A percentile compares a stretch with the other conserved stretches of the same genome.
phyloP scores from a whole-genome alignment of 2,113 vertebrate genomes.

The Pongo abelii region DNA sequence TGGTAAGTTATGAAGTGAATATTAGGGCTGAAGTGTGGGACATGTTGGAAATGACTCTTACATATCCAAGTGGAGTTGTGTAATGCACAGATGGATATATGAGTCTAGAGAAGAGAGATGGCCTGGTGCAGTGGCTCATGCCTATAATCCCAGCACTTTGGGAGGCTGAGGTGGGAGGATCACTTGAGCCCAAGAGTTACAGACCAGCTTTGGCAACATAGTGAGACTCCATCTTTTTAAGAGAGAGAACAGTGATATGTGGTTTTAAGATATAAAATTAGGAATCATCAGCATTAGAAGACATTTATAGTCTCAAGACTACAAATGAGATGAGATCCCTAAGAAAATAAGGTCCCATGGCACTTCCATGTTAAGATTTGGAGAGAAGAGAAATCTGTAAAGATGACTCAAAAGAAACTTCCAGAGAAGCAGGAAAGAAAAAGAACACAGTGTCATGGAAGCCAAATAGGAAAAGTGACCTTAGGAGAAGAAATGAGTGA shows the following conservation, averaged over 20 bases:
- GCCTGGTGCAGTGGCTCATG: too few relatives aligned
- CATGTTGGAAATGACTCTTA: background rate
- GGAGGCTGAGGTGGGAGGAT: too few relatives aligned
- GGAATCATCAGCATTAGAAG: background rate
- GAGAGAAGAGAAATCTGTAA: background rate
- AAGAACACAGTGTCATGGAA: background rate
- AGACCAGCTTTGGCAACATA: too few relatives aligned
- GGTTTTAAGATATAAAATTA: background rate
- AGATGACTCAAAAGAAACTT: background rate
- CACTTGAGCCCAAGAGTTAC: too few relatives aligned
- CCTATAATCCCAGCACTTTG: too few relatives aligned
- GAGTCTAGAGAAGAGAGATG: background rate
- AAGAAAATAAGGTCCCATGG: background rate
- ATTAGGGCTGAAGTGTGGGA: background rate
- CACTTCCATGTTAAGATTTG: background rate
- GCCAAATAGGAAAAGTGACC: background rate
- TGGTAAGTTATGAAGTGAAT: background rate
- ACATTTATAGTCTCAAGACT: background rate
- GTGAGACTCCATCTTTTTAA: too few relatives aligned
- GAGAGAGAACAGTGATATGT: background rate
- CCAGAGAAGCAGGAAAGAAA: background rate
- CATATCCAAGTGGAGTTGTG: background rate
- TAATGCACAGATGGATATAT: background rate
- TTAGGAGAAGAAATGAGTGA: background rate
- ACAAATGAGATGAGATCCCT: background rate